These are phyloP conservation scores for Trichonephila inaurata DNA, from an alignment of 1,140 invertebrate species.

Conservation along the genomic window DNA sequence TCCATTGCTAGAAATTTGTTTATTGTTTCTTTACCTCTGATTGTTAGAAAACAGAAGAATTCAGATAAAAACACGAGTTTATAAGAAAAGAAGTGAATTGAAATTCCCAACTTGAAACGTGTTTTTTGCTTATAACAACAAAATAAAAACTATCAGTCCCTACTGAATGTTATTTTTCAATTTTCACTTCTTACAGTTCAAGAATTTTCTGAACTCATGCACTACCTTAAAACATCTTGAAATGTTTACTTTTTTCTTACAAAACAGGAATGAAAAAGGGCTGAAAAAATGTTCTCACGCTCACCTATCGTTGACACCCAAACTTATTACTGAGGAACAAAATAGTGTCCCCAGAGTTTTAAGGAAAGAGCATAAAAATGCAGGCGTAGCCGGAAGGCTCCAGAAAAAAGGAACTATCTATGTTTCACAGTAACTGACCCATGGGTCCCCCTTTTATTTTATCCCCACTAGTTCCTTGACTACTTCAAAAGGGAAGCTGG, in stretches of 20 bases:
- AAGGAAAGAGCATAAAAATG: constrained; percentile 46
- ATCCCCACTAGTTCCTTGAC: constrained; percentile 55
- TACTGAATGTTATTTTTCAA: constrained; percentile 23
- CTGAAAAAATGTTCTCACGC: background rate
- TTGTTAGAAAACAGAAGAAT: background rate
- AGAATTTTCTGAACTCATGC: background rate
- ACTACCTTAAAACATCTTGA: background rate
- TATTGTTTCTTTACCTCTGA: no score
- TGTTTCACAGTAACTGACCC: constrained; percentile 74
- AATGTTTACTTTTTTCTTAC: background rate
- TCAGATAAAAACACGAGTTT: background rate
- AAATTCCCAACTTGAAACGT: background rate
- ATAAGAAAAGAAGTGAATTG: background rate
- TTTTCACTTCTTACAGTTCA: background rate
- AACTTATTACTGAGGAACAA: constrained; percentile 43
- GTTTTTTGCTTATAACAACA: background rate
- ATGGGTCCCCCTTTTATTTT: constrained; percentile 58
- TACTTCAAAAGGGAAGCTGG: constrained; percentile 27
- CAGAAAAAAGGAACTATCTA: constrained; percentile 61
- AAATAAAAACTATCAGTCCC: background rate
- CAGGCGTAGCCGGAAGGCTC: constrained; percentile 7
- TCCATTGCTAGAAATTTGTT: no score
- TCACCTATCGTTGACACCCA: constrained; percentile 67
- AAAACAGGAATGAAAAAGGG: background rate
- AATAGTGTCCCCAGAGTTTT: constrained; percentile 56